A percentile compares a stretch with the other conserved stretches of the same genome.
Evolutionary conservation across 1,140 invertebrate genomes (phyloP).

Genomic region (Caerostris darwini): DNA sequence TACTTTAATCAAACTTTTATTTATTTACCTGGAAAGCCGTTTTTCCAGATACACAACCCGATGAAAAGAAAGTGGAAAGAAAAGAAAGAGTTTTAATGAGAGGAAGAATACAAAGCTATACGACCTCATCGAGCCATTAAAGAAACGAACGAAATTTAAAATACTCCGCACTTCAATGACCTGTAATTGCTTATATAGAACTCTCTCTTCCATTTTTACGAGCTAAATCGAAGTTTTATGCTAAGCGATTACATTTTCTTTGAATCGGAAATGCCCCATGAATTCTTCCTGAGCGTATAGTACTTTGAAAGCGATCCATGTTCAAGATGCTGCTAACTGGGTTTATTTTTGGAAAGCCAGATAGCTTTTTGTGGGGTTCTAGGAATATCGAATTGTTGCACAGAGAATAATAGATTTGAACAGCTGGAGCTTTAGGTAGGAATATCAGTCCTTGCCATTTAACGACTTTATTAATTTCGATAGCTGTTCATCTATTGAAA

Average conservation of each 20-base stretch:
- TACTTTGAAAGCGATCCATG: background rate
- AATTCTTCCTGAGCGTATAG: background rate
- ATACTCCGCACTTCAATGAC: background rate
- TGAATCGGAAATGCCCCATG: background rate
- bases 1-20: background rate
- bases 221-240: conserved; percentile 47
- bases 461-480: too few relatives aligned
- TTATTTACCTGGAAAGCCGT: background rate
- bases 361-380: background rate
- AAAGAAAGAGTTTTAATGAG: background rate
- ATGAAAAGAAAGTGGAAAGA: background rate
- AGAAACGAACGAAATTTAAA: background rate
- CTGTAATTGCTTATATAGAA: background rate
- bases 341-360: background rate
- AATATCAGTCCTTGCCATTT: too few relatives aligned
- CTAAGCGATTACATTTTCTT: conserved; percentile 17
- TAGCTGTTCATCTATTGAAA: too few relatives aligned
- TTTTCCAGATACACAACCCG: background rate
- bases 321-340: too few relatives aligned
- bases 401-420: background rate
- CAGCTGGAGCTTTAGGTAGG: too few relatives aligned
- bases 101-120: background rate
- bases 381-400: background rate
- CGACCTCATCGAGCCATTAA: background rate
- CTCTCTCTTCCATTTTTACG: conserved; percentile 22